Conservation (phyloP, 1,140 invertebrate species). For the Laupala kohalensis region DNA sequence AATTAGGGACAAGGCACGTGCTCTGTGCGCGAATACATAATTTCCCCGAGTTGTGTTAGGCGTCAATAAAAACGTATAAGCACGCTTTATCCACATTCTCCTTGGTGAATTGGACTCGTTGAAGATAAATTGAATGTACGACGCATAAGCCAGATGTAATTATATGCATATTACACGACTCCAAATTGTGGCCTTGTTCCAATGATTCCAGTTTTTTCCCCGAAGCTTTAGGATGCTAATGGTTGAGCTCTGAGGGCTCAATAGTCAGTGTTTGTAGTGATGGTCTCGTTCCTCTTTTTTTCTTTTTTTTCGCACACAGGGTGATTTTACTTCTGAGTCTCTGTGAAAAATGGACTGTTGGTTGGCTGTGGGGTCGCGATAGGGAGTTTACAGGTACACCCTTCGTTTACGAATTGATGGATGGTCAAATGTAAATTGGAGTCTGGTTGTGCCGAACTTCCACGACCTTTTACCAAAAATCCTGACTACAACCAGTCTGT, state of each 20-base stretch:
- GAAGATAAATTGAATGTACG: background rate
- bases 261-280: background rate
- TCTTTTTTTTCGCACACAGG: too few species aligned
- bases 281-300: too few species aligned
- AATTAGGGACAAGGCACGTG: background rate
- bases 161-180: background rate
- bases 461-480: background rate
- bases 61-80: background rate
- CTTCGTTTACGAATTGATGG: background rate
- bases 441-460: background rate
- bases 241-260: too few species aligned
- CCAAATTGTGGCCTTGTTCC: background rate
- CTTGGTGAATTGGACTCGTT: background rate
- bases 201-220: background rate
- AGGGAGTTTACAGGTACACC: background rate
- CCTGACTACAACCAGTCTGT: background rate
- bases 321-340: background rate
- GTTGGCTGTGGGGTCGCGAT: background rate
- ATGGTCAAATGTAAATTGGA: background rate
- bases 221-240: background rate
- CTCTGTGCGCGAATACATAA: background rate
- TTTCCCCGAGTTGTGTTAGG: background rate
- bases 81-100: background rate
- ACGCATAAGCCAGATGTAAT: background rate
- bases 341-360: background rate